Conservation (phyloP, 2,113 vertebrate genomes). For the Engystomops pustulosus region DNA sequence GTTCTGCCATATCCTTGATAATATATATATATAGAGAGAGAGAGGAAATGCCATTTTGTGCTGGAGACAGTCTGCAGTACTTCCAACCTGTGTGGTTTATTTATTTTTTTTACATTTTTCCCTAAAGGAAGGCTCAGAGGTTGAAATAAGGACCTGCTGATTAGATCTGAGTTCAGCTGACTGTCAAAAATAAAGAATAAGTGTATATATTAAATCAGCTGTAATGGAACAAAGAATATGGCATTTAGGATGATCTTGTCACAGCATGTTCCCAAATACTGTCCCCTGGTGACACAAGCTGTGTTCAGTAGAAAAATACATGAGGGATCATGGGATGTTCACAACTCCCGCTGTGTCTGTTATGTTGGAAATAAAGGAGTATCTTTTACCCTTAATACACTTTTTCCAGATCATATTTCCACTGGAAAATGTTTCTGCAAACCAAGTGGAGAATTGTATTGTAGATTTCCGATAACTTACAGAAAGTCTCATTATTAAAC, state of each 20-base stretch:
- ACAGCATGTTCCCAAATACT: background rate
- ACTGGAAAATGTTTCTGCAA: background rate
- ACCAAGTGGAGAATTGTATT: background rate
- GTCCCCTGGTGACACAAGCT: conserved; percentile 27
- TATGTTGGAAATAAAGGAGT: background rate
- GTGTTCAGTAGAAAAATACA: conserved; percentile 39
- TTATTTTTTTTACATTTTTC: no score
- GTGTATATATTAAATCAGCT: no score
- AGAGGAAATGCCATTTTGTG: no score
- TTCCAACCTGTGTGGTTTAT: no score
- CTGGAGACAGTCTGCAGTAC: no score
- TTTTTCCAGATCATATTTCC: background rate
- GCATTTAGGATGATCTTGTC: background rate
- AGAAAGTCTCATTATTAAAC: background rate
- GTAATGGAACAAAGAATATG: background rate
- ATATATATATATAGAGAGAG: no score
- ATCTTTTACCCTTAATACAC: background rate
- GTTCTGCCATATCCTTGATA: no score
- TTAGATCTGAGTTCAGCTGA: background rate
- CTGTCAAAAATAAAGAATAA: background rate
- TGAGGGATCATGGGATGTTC: conserved; percentile 4
- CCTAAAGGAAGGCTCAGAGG: no score
- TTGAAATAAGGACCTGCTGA: no score
- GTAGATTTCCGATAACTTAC: no score
- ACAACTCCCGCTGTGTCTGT: background rate